Evolutionary conservation across 2,113 vertebrate genomes (phyloP).

Genomic region (Tenrec ecaudatus): DNA sequence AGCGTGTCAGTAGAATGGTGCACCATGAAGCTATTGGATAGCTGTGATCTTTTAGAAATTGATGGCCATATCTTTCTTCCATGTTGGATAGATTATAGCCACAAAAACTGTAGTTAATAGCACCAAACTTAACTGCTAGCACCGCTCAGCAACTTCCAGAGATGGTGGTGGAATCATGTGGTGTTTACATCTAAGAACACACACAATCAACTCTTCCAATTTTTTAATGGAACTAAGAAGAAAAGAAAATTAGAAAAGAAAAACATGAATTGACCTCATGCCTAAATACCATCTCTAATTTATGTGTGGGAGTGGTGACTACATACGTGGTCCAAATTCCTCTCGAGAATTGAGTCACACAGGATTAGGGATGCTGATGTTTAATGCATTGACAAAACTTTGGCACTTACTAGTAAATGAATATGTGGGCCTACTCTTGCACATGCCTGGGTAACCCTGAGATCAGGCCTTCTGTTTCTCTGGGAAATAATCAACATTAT

Average conservation of each 20-base stretch:
- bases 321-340: background rate
- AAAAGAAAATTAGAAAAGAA: background rate
- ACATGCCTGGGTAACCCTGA: background rate
- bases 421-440: background rate
- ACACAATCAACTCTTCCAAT: background rate
- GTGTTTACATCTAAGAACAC: background rate
- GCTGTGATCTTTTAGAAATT: background rate
- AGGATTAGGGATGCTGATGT: background rate
- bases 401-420: background rate
- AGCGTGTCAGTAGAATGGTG: background rate
- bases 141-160: background rate
- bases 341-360: background rate
- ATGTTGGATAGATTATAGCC: background rate
- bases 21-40: background rate
- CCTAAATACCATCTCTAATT: constrained; percentile 13
- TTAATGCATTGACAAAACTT: background rate
- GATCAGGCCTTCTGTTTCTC: background rate
- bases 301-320: background rate
- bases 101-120: background rate
- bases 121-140: background rate
- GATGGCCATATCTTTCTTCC: background rate
- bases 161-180: background rate
- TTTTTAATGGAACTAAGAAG: background rate
- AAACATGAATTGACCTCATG: background rate
- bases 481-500: background rate